Conservation (phyloP, 2,888 invertebrate genomes). For the Entomobrya proxima region DNA sequence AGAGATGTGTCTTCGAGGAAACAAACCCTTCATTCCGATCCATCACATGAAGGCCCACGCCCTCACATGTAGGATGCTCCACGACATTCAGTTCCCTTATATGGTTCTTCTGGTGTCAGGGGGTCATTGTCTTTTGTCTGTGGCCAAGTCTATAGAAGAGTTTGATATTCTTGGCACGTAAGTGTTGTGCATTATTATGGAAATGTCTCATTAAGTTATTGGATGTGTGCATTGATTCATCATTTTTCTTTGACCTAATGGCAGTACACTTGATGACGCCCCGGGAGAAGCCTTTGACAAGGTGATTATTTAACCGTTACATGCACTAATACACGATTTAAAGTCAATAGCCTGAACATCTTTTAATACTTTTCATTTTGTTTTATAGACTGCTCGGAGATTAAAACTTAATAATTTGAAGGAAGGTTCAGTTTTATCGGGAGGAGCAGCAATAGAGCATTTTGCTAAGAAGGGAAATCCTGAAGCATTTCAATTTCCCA, state of each 20-base stretch:
- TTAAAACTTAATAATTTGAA: conserved; percentile 88
- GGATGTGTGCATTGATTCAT: neutral
- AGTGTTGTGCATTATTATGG: neutral
- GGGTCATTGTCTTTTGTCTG: conserved; percentile 90
- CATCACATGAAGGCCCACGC: conserved; percentile 99
- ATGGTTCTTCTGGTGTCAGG: conserved; percentile 93
- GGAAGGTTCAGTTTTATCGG: conserved; percentile 85
- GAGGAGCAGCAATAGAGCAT: conserved; percentile 91
- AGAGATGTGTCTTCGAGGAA: conserved; percentile 82
- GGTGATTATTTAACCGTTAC: conserved; percentile 78
- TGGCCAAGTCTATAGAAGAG: conserved; percentile 85
- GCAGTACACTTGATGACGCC: conserved; percentile 86
- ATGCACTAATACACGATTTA: neutral
- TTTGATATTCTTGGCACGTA: conserved; percentile 86
- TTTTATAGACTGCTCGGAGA: conserved; percentile 84
- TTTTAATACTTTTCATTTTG: neutral
- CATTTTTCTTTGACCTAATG: neutral
- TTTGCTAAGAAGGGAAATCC: conserved; percentile 86
- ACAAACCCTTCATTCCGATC: conserved; percentile 93
- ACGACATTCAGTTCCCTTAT: conserved; percentile 89
- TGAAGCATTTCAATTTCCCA: conserved; percentile 82
- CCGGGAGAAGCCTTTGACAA: conserved; percentile 97
- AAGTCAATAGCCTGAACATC: neutral
- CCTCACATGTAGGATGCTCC: conserved; percentile 87
- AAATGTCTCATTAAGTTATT: neutral